Percentiles rank a stretch among this genome's conserved stretches.
These are phyloP conservation scores for Globicephala melas DNA, from an alignment of 2,113 vertebrate species.

Conservation along the genomic window DNA sequence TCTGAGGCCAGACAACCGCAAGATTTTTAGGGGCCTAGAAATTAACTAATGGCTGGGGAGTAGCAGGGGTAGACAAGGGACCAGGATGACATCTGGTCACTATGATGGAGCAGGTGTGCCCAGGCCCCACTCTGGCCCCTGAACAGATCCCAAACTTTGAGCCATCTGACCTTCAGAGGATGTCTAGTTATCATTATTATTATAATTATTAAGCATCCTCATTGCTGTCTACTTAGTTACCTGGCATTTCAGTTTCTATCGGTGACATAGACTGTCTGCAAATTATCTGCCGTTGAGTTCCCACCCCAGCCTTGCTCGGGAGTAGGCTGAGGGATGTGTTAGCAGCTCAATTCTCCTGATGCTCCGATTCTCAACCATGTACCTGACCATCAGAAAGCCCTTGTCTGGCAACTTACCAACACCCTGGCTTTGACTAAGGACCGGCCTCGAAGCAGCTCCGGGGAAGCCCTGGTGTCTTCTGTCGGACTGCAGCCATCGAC, in stretches of 20 bases:
- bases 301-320: background rate
- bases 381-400: background rate
- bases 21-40: background rate
- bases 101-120: background rate
- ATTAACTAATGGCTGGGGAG: background rate
- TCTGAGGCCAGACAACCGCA: background rate
- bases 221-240: background rate
- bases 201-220: background rate
- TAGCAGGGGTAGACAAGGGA: background rate
- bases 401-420: background rate
- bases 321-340: background rate
- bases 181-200: background rate
- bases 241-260: background rate
- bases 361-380: background rate
- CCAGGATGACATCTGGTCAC: background rate
- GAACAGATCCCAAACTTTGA: background rate
- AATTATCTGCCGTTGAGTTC: background rate
- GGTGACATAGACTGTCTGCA: background rate
- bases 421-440: background rate
- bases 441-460: background rate
- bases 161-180: background rate
- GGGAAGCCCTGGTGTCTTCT: background rate
- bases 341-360: background rate
- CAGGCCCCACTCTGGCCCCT: background rate
- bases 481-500: background rate